Evolutionary conservation across 2,113 vertebrate genomes (phyloP).

Genomic region (Trogon surrucura): DNA sequence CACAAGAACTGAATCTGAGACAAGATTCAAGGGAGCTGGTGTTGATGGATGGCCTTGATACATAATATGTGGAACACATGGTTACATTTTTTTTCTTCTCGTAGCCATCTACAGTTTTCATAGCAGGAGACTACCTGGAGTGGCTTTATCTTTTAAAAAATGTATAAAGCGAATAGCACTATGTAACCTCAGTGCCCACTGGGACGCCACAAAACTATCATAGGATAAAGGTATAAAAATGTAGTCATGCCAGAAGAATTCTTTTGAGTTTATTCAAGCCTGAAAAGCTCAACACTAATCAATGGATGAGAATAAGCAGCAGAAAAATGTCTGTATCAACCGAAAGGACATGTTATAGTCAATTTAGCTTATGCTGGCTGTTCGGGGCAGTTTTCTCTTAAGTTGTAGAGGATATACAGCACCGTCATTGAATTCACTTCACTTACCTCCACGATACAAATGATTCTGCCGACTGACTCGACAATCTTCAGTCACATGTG

Average conservation of each 20-base stretch:
- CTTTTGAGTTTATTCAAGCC: background rate
- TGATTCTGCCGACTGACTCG: background rate
- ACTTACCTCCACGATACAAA: background rate
- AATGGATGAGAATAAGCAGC: background rate
- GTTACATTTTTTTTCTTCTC: background rate
- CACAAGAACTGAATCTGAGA: background rate
- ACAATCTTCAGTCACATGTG: background rate
- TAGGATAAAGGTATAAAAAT: background rate
- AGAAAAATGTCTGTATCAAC: background rate
- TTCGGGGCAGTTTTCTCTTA: background rate
- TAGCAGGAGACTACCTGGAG: background rate
- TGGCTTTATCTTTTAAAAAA: background rate
- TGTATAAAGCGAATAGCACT: background rate
- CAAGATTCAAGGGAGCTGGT: background rate
- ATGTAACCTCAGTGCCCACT: background rate
- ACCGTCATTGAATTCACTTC: background rate
- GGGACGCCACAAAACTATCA: background rate
- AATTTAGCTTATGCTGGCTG: background rate
- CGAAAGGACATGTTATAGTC: background rate
- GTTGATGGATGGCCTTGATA: constrained; percentile 13
- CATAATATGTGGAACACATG: background rate
- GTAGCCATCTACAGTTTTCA: background rate
- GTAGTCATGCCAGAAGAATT: background rate
- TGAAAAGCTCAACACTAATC: background rate
- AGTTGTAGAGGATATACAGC: background rate